Evolutionary conservation across 37 sponge, comb jelly and placozoan genomes (phyloP), one percentile per base, ranked within the genome.

Genomic region (Hormiphora californensis): DNA sequence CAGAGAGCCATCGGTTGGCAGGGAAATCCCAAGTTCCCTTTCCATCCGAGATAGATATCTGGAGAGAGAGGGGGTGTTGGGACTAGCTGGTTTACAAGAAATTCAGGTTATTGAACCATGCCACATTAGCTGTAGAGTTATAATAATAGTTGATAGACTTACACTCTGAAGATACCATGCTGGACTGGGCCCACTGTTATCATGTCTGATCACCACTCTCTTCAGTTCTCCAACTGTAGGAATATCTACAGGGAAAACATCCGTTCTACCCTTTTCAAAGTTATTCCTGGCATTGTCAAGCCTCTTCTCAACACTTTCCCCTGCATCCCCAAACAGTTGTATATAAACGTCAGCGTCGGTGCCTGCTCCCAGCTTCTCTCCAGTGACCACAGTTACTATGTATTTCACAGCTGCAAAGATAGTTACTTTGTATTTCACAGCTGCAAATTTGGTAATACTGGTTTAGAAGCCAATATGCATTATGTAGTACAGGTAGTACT

Each of bases 271-370:
- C 44, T 89, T 78, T 40, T 86, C 89, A 88, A 92, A 92, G 63
- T 92, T 92, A 30, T 68, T 43, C 12, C 55, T 86, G 40, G 86
- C 57, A 54, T 92, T 92, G 40, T 92, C 92, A 54, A 92, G 63
- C 34, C 61, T 32, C 37, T 36, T 39, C 1, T 28, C 49, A 34
- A 85, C 88, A 21, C 85, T 67, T 37, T 88, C 88, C 25, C 85
- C 55, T 65, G 67, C 21, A 21, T 63, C 86, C 33, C 94, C 94
- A 35, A 55, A 54, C 28, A 94, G 41, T 28, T 91, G 85, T 27
- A 92, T 46, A 85, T 63, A 92, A 38, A 94, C 89, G 53, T 88
- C 86, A 30, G 94, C 92, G 54, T 92, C 89, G 9, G 94, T 94
- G 22, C 94, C 92, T 3, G 34, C 46, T 85, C 90, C 90, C 85